phyloP scores from a whole-genome alignment of 2,797 vertebrate species.

The Triplophysa yarkandensis region DNA sequence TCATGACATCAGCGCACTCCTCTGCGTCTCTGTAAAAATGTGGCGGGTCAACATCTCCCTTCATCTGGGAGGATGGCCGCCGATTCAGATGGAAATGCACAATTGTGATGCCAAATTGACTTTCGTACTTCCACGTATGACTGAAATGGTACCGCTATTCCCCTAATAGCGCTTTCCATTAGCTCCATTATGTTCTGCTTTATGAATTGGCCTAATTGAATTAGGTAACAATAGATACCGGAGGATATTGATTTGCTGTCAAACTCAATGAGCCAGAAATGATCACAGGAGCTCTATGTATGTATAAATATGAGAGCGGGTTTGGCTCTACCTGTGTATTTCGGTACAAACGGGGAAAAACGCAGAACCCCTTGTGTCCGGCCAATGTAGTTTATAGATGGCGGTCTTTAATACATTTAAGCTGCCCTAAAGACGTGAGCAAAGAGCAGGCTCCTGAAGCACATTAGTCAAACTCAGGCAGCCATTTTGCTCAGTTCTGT shows the following conservation, averaged over 20 bases:
- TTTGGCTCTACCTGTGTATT: constrained; percentile 27
- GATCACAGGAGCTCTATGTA: constrained; percentile 36
- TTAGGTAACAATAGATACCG: constrained; percentile 55
- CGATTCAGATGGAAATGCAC: constrained; percentile 45
- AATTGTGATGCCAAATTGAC: constrained; percentile 37
- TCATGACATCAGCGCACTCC: constrained; percentile 45
- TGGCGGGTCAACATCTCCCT: constrained; percentile 41
- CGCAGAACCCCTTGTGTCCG: constrained; percentile 14
- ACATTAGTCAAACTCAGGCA: constrained; percentile 55
- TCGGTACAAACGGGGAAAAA: constrained; percentile 31
- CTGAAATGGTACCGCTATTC: constrained; percentile 32
- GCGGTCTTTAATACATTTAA: constrained; percentile 51
- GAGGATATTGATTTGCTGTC: constrained; percentile 61
- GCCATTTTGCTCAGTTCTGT: constrained; percentile 52
- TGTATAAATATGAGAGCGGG: constrained; percentile 36
- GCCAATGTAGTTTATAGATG: constrained; percentile 42
- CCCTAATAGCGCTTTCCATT: constrained; percentile 38
- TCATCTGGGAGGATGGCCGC: constrained; percentile 27
- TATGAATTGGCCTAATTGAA: constrained; percentile 64
- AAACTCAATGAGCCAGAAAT: constrained; percentile 55
- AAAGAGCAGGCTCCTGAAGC: constrained; percentile 47
- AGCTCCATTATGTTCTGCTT: constrained; percentile 50
- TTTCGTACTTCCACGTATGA: constrained; percentile 26
- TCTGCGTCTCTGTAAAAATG: constrained; percentile 35
- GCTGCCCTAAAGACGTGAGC: constrained; percentile 44